Conservation (phyloP, 2,888 invertebrate genomes). For the Elmis aenea region DNA sequence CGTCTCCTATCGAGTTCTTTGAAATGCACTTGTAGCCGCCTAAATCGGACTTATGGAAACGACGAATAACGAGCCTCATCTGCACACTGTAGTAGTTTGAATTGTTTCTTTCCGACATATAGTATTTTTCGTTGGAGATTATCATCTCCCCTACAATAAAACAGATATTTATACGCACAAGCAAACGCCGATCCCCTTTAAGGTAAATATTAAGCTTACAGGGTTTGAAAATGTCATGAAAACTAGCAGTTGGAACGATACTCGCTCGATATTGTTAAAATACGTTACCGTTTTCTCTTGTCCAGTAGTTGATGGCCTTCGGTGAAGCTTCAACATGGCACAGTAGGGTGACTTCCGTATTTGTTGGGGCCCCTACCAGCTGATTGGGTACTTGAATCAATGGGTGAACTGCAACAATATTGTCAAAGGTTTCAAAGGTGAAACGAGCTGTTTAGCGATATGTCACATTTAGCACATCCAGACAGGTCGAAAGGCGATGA, state of each 20-base stretch:
- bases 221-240: too few relatives aligned
- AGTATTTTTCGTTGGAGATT: conserved; percentile 79
- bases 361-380: conserved; percentile 82
- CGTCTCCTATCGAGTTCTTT: conserved; percentile 87
- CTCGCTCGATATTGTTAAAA: neutral
- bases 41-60: conserved; percentile 70
- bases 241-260: too few relatives aligned
- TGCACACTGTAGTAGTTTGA: conserved; percentile 82
- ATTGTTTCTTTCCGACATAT: conserved; percentile 73
- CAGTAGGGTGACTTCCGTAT: conserved; percentile 80
- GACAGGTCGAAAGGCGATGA: neutral
- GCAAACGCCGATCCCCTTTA: too few relatives aligned
- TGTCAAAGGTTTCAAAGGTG: too few relatives aligned
- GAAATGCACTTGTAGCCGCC: conserved; percentile 90
- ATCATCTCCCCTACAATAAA: conserved; percentile 78
- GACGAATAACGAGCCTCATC: conserved; percentile 73
- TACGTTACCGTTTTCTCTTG: conserved; percentile 75
- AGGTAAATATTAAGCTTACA: neutral
- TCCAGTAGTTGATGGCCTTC: conserved; percentile 93
- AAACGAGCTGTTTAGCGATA: neutral
- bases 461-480: neutral
- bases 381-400: conserved; percentile 91
- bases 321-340: conserved; percentile 87
- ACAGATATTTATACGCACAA: neutral
- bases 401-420: conserved; percentile 72